Base-by-base conservation (phyloP, 2,888 invertebrate genomes). In the Chymomyza caudatula region DNA sequence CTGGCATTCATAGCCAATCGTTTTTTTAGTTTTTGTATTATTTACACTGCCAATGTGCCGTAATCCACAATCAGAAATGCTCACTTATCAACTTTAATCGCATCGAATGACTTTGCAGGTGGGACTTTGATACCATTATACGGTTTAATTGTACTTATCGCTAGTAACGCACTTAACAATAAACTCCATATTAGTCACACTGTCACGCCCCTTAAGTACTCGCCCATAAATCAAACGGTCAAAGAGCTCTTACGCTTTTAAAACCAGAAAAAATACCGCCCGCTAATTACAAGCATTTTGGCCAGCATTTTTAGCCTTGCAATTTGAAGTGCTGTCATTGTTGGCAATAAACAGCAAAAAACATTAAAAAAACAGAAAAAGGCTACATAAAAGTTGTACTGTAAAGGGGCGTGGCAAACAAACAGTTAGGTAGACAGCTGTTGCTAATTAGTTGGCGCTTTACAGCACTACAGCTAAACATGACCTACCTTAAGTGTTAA, bases 371-470 rank as follows among this genome's bases (percentile, higher is more conserved):
- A 3, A 15, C 19, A 57, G 19, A 47, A 49, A 51, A 47, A 47
- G 17, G 44, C 44, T n/a, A 47, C 29, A 11, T 11, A 37, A 29
- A 37, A 37, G 29, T 37, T 37, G 29, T 37, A 37, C 29, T 11
- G 29, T 11, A 37, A 37, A 37, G 29, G 29, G 29, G 29, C 29
- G 29, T 37, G 29, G 11, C 29, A 37, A 37, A 37, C 29, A 37
- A 37, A 37, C 29, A 37, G 11, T 37, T 37, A 37, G 11, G 11
- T 11, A 37, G 20, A 47, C 66, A 62, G 59, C 62, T 62, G 22
- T 63, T 72, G 60, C 57, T 63, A 72, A 71, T 72, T 71, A 72
- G 73, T 44, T 22, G 4, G 25, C 25, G n/a, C 56, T 29, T 42
- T 52, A 55, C 23, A 42, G 25, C 19, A 17, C 5, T 5, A 13